Evolutionary conservation across 2,888 invertebrate genomes (phyloP).

Genomic region (Osedax frankpressi): DNA sequence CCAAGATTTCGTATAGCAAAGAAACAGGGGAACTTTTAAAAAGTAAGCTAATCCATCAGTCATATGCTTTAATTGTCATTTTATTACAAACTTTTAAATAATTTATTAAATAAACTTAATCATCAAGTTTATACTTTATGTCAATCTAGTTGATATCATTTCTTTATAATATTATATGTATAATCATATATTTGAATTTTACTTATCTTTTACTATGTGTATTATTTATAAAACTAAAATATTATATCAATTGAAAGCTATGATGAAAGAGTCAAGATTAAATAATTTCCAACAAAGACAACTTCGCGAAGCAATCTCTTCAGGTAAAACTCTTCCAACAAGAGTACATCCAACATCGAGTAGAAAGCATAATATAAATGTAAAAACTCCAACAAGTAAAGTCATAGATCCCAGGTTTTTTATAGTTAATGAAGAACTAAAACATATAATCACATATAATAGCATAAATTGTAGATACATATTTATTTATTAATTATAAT

Average conservation of each 20-base stretch:
- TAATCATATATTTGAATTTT: neutral
- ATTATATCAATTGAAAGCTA: conserved; percentile 31
- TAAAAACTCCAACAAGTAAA: neutral
- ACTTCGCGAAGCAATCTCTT: conserved; percentile 30
- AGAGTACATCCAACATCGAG: conserved; percentile 35
- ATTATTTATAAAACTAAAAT: neutral
- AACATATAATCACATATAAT: too few species aligned
- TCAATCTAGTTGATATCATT: too few species aligned
- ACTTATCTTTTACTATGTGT: neutral
- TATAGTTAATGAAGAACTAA: too few species aligned
- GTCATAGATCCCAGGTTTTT: too few species aligned
- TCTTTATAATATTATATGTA: neutral
- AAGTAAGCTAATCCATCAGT: too few species aligned
- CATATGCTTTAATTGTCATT: neutral
- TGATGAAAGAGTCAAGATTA: conserved; percentile 45
- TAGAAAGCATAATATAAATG: conserved; percentile 20
- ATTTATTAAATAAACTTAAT: too few species aligned
- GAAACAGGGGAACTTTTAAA: conserved; percentile 41
- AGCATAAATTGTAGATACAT: too few species aligned
- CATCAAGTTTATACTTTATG: too few species aligned
- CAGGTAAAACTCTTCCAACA: conserved; percentile 28
- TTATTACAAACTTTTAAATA: neutral
- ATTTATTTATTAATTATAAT: too few species aligned
- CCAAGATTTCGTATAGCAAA: conserved; percentile 37
- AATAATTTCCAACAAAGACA: conserved; percentile 44